These are phyloP conservation scores for Oligia latruncula DNA, from an alignment of 2,888 invertebrate species.

Conservation along the genomic window DNA sequence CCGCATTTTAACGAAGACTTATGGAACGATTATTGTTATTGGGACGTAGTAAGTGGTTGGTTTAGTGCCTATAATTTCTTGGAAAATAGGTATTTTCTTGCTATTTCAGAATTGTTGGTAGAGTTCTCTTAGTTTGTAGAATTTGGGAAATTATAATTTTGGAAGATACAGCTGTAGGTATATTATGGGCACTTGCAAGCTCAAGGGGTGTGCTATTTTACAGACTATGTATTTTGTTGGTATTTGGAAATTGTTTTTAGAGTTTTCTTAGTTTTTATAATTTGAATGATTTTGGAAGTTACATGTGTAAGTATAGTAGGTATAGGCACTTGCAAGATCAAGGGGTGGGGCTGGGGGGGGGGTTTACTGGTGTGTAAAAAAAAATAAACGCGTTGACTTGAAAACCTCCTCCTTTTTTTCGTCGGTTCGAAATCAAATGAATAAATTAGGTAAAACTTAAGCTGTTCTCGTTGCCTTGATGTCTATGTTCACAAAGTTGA, in stretches of 20 bases:
- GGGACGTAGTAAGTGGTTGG: conserved; percentile 19
- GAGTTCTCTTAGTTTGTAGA: background rate
- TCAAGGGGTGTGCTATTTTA: background rate
- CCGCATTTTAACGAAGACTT: conserved; percentile 76
- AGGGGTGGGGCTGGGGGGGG: too few relatives aligned
- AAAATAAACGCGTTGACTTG: background rate
- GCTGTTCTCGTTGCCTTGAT: background rate
- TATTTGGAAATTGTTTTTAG: too few relatives aligned
- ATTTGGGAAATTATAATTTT: background rate
- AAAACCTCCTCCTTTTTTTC: background rate
- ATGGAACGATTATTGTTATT: conserved; percentile 52
- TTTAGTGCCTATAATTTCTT: conserved; percentile 4
- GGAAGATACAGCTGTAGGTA: background rate
- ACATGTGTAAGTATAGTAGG: too few relatives aligned
- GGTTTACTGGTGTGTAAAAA: background rate
- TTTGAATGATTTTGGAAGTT: too few relatives aligned
- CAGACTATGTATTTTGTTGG: too few relatives aligned
- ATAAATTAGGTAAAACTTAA: too few relatives aligned
- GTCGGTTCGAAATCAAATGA: too few relatives aligned
- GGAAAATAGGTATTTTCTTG: background rate
- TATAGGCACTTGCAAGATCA: too few relatives aligned
- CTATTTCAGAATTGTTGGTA: background rate
- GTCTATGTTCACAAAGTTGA: background rate
- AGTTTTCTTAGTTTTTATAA: too few relatives aligned
- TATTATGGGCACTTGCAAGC: background rate